Evolutionary conservation across 1,140 invertebrate species (phyloP).

Genomic region (Sycobia sp.): DNA sequence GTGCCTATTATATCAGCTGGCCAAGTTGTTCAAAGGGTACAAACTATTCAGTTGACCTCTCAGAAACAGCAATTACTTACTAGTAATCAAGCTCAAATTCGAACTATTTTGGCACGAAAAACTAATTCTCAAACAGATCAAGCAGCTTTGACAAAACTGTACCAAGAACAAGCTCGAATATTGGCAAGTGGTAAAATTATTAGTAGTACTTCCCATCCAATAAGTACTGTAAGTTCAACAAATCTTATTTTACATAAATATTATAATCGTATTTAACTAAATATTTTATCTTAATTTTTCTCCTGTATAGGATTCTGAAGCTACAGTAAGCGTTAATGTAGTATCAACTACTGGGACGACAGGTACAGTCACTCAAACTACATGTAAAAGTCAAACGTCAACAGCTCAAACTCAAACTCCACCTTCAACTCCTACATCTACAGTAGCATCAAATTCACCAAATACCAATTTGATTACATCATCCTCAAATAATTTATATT

Average conservation of each 20-base stretch:
- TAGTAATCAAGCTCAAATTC: constrained; percentile 63
- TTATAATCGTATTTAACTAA: not conserved
- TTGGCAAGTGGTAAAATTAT: constrained; percentile 64
- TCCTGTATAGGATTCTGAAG: constrained; percentile 47
- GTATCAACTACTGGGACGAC: constrained; percentile 46
- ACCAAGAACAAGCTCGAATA: constrained; percentile 64
- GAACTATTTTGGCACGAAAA: constrained; percentile 57
- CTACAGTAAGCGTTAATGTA: constrained; percentile 45
- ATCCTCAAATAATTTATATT: constrained; percentile 43
- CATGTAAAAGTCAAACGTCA: constrained; percentile 55
- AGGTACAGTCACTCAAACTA: constrained; percentile 46
- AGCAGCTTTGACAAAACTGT: constrained; percentile 57
- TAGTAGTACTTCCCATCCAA: constrained; percentile 47
- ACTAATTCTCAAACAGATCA: constrained; percentile 56
- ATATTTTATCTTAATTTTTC: not conserved
- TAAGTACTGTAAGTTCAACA: constrained; percentile 46
- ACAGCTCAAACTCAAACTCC: constrained; percentile 56
- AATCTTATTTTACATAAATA: constrained; percentile 11
- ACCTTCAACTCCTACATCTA: constrained; percentile 39
- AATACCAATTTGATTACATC: constrained; percentile 45
- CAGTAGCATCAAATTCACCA: constrained; percentile 45
- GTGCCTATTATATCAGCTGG: constrained; percentile 45
- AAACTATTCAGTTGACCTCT: constrained; percentile 53
- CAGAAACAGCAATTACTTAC: constrained; percentile 56
- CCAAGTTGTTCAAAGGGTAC: constrained; percentile 54